These are phyloP conservation scores for Oncorhynchus keta DNA, from an alignment of 2,113 vertebrate genomes.

Conservation along the genomic window DNA sequence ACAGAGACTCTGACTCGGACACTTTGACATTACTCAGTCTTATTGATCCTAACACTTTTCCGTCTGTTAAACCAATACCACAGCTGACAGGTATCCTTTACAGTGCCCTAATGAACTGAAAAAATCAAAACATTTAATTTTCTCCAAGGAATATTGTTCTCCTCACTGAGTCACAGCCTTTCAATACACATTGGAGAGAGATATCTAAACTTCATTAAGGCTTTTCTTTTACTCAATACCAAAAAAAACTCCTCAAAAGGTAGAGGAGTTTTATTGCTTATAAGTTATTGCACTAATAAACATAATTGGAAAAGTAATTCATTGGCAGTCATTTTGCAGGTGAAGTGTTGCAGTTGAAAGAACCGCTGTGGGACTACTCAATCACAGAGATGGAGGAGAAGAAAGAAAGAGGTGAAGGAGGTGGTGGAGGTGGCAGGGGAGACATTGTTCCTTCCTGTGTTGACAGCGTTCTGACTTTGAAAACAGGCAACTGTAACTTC, in stretches of 20 bases:
- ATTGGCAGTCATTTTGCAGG: not conserved
- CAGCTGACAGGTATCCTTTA: constrained; percentile 24
- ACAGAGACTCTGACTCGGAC: constrained; percentile 22
- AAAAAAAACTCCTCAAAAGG: not conserved
- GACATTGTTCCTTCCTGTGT: not conserved
- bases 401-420: too few species aligned
- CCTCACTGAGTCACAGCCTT: constrained; percentile 1
- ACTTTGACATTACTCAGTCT: constrained; percentile 32
- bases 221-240: constrained; percentile 12
- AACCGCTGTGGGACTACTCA: not conserved
- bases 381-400: not conserved
- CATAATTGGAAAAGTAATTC: too few species aligned
- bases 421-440: not conserved
- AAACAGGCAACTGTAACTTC: not conserved
- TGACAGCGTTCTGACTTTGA: not conserved
- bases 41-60: constrained; percentile 32
- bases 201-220: constrained; percentile 21
- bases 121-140: constrained; percentile 35
- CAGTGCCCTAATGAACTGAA: constrained; percentile 33
- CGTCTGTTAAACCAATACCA: constrained; percentile 28
- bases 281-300: constrained; percentile 15
- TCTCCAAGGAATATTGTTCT: constrained; percentile 20
- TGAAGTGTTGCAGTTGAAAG: not conserved
- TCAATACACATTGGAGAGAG: constrained; percentile 18
- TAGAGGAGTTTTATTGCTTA: not conserved